phyloP scores from a whole-genome alignment of 2,113 vertebrate genomes.

The Pelodiscus sinensis region DNA sequence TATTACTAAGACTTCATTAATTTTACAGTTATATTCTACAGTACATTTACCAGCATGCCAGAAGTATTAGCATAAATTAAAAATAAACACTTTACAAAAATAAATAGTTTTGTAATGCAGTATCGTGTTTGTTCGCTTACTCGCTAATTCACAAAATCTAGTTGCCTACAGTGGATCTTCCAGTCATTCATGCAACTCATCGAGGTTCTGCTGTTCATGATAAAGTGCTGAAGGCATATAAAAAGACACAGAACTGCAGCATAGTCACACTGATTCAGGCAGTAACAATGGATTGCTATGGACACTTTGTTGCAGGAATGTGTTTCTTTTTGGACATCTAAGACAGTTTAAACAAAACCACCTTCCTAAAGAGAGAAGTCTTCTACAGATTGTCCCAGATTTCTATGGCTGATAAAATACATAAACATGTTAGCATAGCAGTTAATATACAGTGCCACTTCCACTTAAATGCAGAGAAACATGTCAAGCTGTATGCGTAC shows the following conservation, averaged over 20 bases:
- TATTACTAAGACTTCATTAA: conserved; percentile 57
- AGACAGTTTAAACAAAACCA: conserved; percentile 29
- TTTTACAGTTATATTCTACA: conserved; percentile 45
- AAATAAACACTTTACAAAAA: conserved; percentile 58
- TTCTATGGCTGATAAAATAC: conserved; percentile 73
- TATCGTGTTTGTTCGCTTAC: conserved; percentile 27
- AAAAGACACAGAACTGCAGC: conserved; percentile 44
- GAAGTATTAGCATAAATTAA: conserved; percentile 69
- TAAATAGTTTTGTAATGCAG: neutral
- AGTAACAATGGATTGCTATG: conserved; percentile 59
- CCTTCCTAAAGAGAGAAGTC: conserved; percentile 38
- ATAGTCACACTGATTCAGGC: conserved; percentile 40
- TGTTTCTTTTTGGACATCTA: conserved; percentile 33
- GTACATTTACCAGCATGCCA: conserved; percentile 62
- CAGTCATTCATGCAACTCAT: conserved; percentile 57
- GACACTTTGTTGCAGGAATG: conserved; percentile 53
- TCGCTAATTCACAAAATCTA: conserved; percentile 15
- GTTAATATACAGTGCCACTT: conserved; percentile 61
- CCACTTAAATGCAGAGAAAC: conserved; percentile 70
- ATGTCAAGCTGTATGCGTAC: conserved; percentile 50
- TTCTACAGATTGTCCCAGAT: conserved; percentile 68
- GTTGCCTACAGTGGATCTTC: conserved; percentile 44
- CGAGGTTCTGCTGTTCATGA: conserved; percentile 69
- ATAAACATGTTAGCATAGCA: conserved; percentile 56
- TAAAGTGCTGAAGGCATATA: conserved; percentile 83